A percentile compares a stretch with the other conserved stretches of the same genome.
Evolutionary conservation across 2,113 vertebrate genomes (phyloP).

Genomic region (Talpa occidentalis): DNA sequence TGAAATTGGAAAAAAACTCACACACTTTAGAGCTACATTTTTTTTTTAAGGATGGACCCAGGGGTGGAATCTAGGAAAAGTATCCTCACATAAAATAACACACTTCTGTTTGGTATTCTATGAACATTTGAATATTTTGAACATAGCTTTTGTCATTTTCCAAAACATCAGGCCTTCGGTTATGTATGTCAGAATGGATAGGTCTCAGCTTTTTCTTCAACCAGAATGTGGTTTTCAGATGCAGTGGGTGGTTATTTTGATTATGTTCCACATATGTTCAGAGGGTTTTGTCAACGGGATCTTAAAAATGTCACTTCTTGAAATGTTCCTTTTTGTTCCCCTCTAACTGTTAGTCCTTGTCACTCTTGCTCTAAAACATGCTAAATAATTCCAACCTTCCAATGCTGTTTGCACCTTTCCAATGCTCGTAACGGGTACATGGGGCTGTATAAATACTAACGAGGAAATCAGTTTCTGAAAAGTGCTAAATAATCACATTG

Average conservation of each 20-base stretch:
- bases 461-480: constrained; percentile 78
- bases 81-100: constrained; percentile 9
- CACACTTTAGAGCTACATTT: background rate
- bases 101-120: background rate
- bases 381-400: constrained; percentile 78
- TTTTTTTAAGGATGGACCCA: background rate
- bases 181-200: background rate
- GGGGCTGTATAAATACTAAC: constrained; percentile 74
- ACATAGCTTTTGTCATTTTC: constrained; percentile 26
- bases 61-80: background rate
- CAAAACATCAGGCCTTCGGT: background rate
- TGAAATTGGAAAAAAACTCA: constrained; percentile 28
- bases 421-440: constrained; percentile 70
- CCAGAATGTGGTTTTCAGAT: constrained; percentile 53
- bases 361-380: constrained; percentile 64
- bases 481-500: constrained; percentile 86
- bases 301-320: constrained; percentile 66
- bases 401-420: constrained; percentile 68
- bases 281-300: constrained; percentile 66
- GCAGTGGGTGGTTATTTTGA: constrained; percentile 55
- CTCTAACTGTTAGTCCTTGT: constrained; percentile 21
- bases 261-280: constrained; percentile 50
- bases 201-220: constrained; percentile 33
- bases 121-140: background rate
- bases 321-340: background rate